These are phyloP conservation scores for Copsychus sechellarum DNA, from an alignment of 2,113 vertebrate species.

Conservation along the genomic window DNA sequence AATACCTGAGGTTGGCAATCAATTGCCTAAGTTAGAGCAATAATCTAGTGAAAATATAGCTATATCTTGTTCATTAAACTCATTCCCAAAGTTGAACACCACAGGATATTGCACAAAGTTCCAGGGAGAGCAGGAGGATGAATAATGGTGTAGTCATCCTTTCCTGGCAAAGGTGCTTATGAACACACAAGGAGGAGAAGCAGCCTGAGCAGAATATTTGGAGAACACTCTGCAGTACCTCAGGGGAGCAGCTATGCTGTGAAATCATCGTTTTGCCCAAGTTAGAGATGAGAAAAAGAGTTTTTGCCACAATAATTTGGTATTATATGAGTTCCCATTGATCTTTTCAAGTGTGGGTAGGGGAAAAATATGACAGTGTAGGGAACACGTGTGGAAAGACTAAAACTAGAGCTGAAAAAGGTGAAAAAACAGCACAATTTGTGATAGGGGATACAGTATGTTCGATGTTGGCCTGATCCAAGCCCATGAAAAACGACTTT, in stretches of 20 bases:
- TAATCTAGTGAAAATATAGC: neutral
- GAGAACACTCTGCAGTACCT: neutral
- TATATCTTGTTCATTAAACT: fast-evolving
- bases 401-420: neutral
- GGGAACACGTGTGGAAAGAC: neutral
- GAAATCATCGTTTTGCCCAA: neutral
- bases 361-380: neutral
- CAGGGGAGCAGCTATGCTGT: neutral
- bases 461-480: neutral
- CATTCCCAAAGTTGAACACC: neutral
- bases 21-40: neutral
- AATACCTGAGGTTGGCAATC: neutral
- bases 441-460: neutral
- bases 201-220: neutral
- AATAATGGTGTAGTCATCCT: neutral
- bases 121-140: neutral
- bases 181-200: neutral
- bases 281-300: neutral
- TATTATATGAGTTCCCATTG: fast-evolving
- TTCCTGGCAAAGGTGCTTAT: constrained; percentile 14
- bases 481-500: neutral
- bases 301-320: neutral
- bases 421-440: neutral
- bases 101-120: neutral
- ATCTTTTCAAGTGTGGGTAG: fast-evolving